These are phyloP conservation scores for Zophobas morio DNA, from an alignment of 1,140 invertebrate species.

Conservation along the genomic window DNA sequence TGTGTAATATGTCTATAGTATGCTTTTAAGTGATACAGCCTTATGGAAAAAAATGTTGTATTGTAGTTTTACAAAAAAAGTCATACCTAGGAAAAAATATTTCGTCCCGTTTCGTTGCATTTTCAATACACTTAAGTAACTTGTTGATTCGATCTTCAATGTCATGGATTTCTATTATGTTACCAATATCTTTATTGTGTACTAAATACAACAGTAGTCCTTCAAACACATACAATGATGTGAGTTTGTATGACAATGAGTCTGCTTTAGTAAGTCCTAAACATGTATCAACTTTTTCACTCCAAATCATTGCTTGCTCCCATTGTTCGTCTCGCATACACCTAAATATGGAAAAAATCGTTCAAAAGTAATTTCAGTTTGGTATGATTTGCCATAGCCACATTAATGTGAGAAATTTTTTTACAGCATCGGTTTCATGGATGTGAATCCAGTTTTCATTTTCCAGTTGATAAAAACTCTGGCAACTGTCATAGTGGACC, in stretches of 20 bases:
- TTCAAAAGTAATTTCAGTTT: neutral
- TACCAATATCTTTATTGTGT: slow-evolving; percentile 67
- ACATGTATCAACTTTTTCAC: slow-evolving; percentile 65
- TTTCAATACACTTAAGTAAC: slow-evolving; percentile 62
- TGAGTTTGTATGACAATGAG: slow-evolving; percentile 64
- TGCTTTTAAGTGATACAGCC: slow-evolving; percentile 66
- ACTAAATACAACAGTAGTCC: slow-evolving; percentile 67
- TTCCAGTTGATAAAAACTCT: slow-evolving; percentile 67
- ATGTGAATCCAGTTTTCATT: slow-evolving; percentile 62
- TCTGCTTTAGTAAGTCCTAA: slow-evolving; percentile 57
- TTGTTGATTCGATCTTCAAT: slow-evolving; percentile 61
- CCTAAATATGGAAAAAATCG: slow-evolving; percentile 44
- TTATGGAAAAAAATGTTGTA: slow-evolving; percentile 54
- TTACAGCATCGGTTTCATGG: slow-evolving; percentile 66
- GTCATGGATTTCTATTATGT: slow-evolving; percentile 63
- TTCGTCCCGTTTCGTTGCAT: slow-evolving; percentile 55
- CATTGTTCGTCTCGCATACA: slow-evolving; percentile 66
- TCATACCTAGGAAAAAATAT: slow-evolving; percentile 53
- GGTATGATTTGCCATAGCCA: slow-evolving; percentile 67
- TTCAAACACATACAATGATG: slow-evolving; percentile 66
- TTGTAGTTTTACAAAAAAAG: neutral
- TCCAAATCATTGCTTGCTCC: slow-evolving; percentile 67
- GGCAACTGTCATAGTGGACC: slow-evolving; percentile 58
- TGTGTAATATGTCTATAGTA: slow-evolving; percentile 65
- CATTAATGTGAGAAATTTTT: slow-evolving; percentile 67